Base-by-base conservation (phyloP, 2,113 vertebrate genomes). In the Bos javanicus region DNA sequence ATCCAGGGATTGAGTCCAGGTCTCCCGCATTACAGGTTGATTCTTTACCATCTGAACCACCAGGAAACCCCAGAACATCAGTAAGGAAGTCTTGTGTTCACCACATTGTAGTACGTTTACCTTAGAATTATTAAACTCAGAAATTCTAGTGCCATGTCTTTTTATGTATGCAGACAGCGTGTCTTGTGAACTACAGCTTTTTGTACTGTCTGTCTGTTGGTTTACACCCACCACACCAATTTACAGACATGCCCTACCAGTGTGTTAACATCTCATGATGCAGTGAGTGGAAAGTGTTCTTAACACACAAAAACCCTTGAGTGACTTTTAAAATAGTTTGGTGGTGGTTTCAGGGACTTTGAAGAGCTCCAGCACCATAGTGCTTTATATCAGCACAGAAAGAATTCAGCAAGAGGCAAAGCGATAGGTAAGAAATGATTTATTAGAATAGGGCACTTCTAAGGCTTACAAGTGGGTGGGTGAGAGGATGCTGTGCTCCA, bases 251-350 rank as follows among this genome's bases (percentile, higher is more conserved):
- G 50, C 83, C 56, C 80, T 96, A 76, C 10, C 67, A 90, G 56
- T 84, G 21, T 94, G 62, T 92, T 96, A 95, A 78, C 52, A 88
- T 96, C 92, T 95, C 57, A 64, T 64, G 89, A 71, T 80, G 91
- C 67, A 62, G 91, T 67, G 48, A 78, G 86, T 91, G 36, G 36
- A 33, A 89, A 96, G 94, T 96, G 88, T 95, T 96, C 59, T 39
- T 83, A 0, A 52, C 64, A 86, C 50, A 98, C 96, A 96, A 96
- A 96, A 87, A 67, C 67, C 87, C 67, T 98, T 90, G 16, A 86
- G 84, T 26, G 50, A 81, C 16, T 4, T 43, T 6, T 26, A 23
- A 43, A 76, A 76, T n/a, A 71, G 71, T 76, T 76, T 76, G 71
- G 36, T 76, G 71, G 21, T 43, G 36, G 67, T 76, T 76, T 76